Percentiles rank a stretch among this genome's conserved stretches.
phyloP scores from a whole-genome alignment of 37 sponge, comb jelly and placozoan genomes.

The Dysidea cf. avara region DNA sequence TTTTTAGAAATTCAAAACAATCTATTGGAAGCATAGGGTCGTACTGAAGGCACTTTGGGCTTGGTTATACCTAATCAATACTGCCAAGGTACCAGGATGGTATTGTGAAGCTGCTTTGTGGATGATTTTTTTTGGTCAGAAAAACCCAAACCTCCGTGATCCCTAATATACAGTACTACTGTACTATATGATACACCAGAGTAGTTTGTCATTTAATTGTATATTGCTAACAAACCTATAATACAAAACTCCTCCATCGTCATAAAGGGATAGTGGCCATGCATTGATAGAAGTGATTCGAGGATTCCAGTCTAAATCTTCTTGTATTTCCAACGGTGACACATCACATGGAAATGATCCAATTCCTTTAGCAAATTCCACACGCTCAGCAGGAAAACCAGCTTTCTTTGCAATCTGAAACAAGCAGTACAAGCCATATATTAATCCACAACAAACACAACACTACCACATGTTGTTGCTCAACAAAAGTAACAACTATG shows the following conservation, averaged over 20 bases:
- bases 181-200: too few relatives aligned
- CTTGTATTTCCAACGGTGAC: slow-evolving; percentile 79
- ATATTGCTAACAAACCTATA: slow-evolving; percentile 86
- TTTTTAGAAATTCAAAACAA: too few relatives aligned
- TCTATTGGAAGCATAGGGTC: too few relatives aligned
- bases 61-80: too few relatives aligned
- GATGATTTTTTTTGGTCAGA: too few relatives aligned
- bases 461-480: too few relatives aligned
- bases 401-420: slow-evolving; percentile 4
- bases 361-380: slow-evolving; percentile 49
- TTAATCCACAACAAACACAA: not conserved
- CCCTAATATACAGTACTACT: too few relatives aligned
- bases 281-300: slow-evolving; percentile 34
- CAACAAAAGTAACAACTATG: not conserved
- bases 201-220: too few relatives aligned
- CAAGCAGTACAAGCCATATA: not conserved
- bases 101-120: too few relatives aligned
- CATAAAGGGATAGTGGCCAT: slow-evolving; percentile 70
- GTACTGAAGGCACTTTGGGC: too few relatives aligned
- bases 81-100: too few relatives aligned
- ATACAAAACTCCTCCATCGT: slow-evolving; percentile 83
- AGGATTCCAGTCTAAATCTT: slow-evolving; percentile 86
- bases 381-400: slow-evolving; percentile 16
- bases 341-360: slow-evolving; percentile 85
- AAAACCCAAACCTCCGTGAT: too few relatives aligned